Conservation (phyloP, 2,113 vertebrate genomes). For the Taurulus bubalis region DNA sequence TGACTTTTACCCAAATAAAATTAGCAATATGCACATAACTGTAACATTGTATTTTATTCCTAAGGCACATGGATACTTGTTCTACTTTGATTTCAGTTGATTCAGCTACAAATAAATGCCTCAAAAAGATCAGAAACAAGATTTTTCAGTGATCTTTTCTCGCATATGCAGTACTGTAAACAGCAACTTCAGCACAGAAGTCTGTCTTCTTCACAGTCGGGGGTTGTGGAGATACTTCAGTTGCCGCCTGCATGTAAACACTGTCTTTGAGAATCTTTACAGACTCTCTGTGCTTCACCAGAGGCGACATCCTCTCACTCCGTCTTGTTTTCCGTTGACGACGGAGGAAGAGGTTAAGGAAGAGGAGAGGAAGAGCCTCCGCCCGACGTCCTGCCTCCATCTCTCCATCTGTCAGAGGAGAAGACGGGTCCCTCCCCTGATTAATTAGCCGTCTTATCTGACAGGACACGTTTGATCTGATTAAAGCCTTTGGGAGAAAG, state of each 20-base stretch:
- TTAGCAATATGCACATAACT: background rate
- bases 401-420: slow-evolving; percentile 67
- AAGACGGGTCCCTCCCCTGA: slow-evolving; percentile 64
- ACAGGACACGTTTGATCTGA: slow-evolving; percentile 79
- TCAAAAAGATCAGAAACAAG: background rate
- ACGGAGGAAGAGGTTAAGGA: slow-evolving; percentile 60
- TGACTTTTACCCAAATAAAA: slow-evolving; percentile 2
- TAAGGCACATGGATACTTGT: background rate
- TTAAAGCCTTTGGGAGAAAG: slow-evolving; percentile 72
- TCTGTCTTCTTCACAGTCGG: slow-evolving; percentile 47
- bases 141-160: slow-evolving; percentile 24
- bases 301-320: slow-evolving; percentile 42
- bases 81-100: slow-evolving; percentile 13
- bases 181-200: slow-evolving; percentile 33
- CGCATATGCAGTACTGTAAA: slow-evolving; percentile 34
- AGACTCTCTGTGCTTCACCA: slow-evolving; percentile 39
- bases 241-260: slow-evolving; percentile 51
- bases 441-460: slow-evolving; percentile 80
- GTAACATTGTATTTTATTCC: background rate
- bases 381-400: slow-evolving; percentile 53
- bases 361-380: slow-evolving; percentile 68
- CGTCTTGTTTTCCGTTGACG: slow-evolving; percentile 53
- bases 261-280: slow-evolving; percentile 38
- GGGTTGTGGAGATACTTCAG: slow-evolving; percentile 44
- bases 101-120: slow-evolving; percentile 4